Base-by-base conservation (phyloP, 2,797 vertebrate species). In the Podarcis siculus region DNA sequence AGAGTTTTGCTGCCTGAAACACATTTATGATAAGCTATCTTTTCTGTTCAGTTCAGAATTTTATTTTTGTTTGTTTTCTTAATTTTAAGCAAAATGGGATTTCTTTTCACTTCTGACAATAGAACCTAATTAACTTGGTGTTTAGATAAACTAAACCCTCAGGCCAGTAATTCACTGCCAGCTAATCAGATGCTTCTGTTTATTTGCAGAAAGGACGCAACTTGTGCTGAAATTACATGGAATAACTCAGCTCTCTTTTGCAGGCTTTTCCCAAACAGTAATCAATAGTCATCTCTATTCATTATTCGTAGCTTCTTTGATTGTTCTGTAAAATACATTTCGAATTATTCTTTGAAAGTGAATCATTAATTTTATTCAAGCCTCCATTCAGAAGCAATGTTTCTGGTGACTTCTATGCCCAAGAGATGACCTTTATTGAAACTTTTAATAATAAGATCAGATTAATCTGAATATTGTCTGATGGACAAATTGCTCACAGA, bases 61-160 rank as follows among this genome's bases (percentile, higher is more conserved):
- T 72, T 49, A 61, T n/a, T 85, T 90, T 79, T 75, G 72, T 21
- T 39, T 83, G 17, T 78, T 90, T 67, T 9, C 32, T 75, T 80
- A n/a, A 75, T 80, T 87, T 90, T 87, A 17, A 84, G 66, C 39
- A 69, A 32, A 81, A 84, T 81, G 8, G 15, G 23, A 69, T 69
- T 64, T 75, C 27, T 61, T 67, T 75, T n/a, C 58, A 55, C 39
- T 61, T 66, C 35, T 87, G 39, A 84, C 55, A 87, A 73, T 35
- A 90, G 75, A 87, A 73, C n/a, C 81, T 75, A 90, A 87, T 84
- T 87, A 90, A 90, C 71, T 76, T 42, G 49, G 78, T 90, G 30
- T 80, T 80, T 90, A 87, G 75, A 71, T 87, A 81, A 80, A 80
- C 39, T 81, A 84, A 87, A 87, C 69, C 82, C 77, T 85, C 15